Evolutionary conservation across 1,140 invertebrate species (phyloP).

Genomic region (Drosophila santomea): DNA sequence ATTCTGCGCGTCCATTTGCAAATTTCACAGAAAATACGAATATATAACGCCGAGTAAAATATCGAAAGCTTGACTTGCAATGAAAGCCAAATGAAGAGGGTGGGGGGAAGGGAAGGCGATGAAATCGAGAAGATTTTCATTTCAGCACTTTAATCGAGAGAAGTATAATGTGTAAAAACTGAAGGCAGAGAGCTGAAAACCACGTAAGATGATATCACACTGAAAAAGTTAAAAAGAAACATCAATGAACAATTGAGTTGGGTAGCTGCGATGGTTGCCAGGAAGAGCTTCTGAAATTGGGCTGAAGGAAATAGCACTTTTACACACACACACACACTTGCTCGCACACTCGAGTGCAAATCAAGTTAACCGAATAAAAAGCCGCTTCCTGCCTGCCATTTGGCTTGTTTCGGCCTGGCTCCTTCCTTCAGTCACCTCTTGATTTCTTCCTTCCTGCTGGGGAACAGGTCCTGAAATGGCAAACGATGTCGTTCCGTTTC

Average conservation of each 20-base stretch:
- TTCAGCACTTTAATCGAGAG: slow-evolving; percentile 37
- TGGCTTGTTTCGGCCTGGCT: slow-evolving; percentile 61
- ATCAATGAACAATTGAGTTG: slow-evolving; percentile 33
- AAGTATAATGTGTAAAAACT: slow-evolving; percentile 23
- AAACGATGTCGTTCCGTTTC: slow-evolving; percentile 58
- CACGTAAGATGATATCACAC: slow-evolving; percentile 47
- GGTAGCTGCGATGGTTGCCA: not conserved
- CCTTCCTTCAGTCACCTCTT: slow-evolving; percentile 54
- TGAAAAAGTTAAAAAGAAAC: slow-evolving; percentile 40
- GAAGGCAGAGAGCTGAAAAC: slow-evolving; percentile 23
- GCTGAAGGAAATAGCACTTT: slow-evolving; percentile 47
- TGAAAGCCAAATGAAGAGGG: slow-evolving; percentile 19
- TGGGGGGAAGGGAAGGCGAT: not conserved
- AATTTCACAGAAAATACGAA: slow-evolving; percentile 14
- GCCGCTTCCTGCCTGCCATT: slow-evolving; percentile 57
- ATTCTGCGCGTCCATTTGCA: slow-evolving; percentile 11
- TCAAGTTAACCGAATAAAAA: slow-evolving; percentile 70
- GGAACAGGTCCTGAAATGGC: slow-evolving; percentile 61
- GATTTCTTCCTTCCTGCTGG: slow-evolving; percentile 77
- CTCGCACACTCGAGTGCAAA: slow-evolving; percentile 57
- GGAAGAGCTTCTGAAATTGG: slow-evolving; percentile 38
- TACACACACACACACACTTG: slow-evolving; percentile 28
- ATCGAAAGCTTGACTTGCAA: slow-evolving; percentile 15
- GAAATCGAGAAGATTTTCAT: slow-evolving; percentile 22
- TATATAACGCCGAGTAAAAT: not conserved